These are phyloP conservation scores for Ictalurus punctatus DNA, from an alignment of 2,113 vertebrate genomes.

Conservation along the genomic window DNA sequence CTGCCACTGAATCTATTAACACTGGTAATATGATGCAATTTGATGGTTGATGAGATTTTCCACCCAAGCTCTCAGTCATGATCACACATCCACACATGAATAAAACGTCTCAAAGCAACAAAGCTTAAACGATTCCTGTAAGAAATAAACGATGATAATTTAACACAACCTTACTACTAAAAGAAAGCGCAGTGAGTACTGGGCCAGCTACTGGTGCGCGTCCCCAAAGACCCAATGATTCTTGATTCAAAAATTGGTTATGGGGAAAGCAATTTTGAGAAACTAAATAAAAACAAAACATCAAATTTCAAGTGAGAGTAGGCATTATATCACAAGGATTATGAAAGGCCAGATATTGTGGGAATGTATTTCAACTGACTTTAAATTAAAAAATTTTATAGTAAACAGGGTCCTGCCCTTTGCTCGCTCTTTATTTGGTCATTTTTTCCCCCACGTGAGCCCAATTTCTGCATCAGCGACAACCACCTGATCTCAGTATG, in stretches of 20 bases:
- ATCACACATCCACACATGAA: constrained; percentile 24
- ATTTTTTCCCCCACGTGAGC: background rate
- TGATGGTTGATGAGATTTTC: constrained; percentile 40
- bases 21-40: constrained; percentile 43
- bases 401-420: constrained; percentile 36
- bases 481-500: background rate
- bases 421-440: constrained; percentile 1
- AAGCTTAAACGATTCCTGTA: constrained; percentile 26
- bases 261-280: constrained; percentile 15
- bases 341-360: constrained; percentile 38
- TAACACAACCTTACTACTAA: constrained; percentile 54
- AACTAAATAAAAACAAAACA: constrained; percentile 68
- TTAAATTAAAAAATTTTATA: background rate
- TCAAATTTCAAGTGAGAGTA: constrained; percentile 79
- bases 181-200: constrained; percentile 54
- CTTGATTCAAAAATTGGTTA: constrained; percentile 24
- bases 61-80: constrained; percentile 61
- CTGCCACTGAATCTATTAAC: constrained; percentile 48
- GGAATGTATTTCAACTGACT: background rate
- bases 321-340: constrained; percentile 60
- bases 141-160: constrained; percentile 59
- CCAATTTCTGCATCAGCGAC: background rate
- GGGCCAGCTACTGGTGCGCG: constrained; percentile 75
- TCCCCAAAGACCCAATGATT: constrained; percentile 61
- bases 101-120: constrained; percentile 20